Base-by-base conservation (phyloP, 2,113 vertebrate species). In the Ceyx melanurus region DNA sequence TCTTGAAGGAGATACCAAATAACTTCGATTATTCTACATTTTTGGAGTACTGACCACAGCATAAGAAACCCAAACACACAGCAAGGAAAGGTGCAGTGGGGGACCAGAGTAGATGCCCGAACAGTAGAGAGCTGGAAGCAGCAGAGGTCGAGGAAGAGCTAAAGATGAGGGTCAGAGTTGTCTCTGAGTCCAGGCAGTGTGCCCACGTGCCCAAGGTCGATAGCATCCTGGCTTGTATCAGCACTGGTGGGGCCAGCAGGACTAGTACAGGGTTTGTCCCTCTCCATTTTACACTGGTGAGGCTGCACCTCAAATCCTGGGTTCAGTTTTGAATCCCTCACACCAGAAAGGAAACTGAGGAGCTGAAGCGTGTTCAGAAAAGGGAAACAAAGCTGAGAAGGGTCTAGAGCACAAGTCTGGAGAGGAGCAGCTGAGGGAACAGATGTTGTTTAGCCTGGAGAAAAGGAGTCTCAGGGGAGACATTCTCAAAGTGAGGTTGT, bases 261-360 rank as follows among this genome's bases (percentile, higher is more conserved):
- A 43, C 0, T 6, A 35, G 33, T 22, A 13, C 6, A 45, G 31
- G 33, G 58, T 25, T 10, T 6, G 14, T 61, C 22, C 14, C 58
- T 33, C 33, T 60, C 33, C 8, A 35, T 33, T 61, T 17, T 20
- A 35, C 58, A 61, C 35, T 3, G 56, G n/a, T 8, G 40, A 79
- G 50, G 74, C 48, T 2, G 0, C 46, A n/a, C 17, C 37, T 54
- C 0, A 0, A 86, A 11, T 22, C 1, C n/a, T 13, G 40, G 4
- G 40, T 15, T 22, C 28, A 40, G 56, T n/a, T n/a, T 26, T 61
- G 56, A 54, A 56, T 7, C 26, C 12, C 48, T 48, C 15, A 5
- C 6, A 6, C 6, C 10, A 48, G 4, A 15, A 43, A 17, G 4
- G 37, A 37, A 31, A 4, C 5, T 6, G 15, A 50, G 72, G 1